Evolutionary conservation across 1,140 invertebrate genomes (phyloP).

Genomic region (Spodoptera frugiperda): DNA sequence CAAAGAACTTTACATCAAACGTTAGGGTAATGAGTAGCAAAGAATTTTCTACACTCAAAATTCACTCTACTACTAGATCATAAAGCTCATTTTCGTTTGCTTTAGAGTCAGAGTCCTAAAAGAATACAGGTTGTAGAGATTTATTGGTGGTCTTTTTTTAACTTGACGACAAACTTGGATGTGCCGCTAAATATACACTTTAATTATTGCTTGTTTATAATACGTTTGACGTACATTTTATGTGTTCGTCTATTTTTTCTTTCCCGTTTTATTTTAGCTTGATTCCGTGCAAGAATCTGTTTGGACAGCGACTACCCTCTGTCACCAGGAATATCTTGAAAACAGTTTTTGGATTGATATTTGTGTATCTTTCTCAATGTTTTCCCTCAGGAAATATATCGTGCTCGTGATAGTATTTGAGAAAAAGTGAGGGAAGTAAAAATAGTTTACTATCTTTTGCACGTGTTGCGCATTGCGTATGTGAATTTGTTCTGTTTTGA

Average conservation of each 20-base stretch:
- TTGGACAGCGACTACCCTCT: constrained; percentile 28
- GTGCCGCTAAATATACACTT: constrained; percentile 60
- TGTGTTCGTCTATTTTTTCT: constrained; percentile 29
- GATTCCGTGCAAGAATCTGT: constrained; percentile 40
- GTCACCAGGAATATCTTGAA: constrained; percentile 12
- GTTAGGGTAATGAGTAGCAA: constrained; percentile 61
- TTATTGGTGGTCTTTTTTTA: constrained; percentile 67
- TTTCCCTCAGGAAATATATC: constrained; percentile 27
- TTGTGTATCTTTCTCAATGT: constrained; percentile 30
- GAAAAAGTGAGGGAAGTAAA: constrained; percentile 9
- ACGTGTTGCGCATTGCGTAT: constrained; percentile 6
- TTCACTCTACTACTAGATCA: constrained; percentile 28
- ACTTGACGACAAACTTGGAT: constrained; percentile 70
- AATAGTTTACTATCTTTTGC: constrained; percentile 17
- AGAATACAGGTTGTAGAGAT: constrained; percentile 53
- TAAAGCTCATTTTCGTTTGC: constrained; percentile 51
- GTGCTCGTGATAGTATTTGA: constrained; percentile 14
- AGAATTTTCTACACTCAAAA: constrained; percentile 55
- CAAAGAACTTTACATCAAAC: constrained; percentile 78
- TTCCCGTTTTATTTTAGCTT: constrained; percentile 36
- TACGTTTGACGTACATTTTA: constrained; percentile 48
- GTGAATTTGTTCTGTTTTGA: constrained; percentile 8
- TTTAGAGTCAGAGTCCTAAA: constrained; percentile 45
- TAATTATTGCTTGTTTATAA: constrained; percentile 65
- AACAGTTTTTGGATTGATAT: constrained; percentile 40